Conservation (phyloP, 2,888 invertebrate genomes). For the Melinaea menophilus region DNA sequence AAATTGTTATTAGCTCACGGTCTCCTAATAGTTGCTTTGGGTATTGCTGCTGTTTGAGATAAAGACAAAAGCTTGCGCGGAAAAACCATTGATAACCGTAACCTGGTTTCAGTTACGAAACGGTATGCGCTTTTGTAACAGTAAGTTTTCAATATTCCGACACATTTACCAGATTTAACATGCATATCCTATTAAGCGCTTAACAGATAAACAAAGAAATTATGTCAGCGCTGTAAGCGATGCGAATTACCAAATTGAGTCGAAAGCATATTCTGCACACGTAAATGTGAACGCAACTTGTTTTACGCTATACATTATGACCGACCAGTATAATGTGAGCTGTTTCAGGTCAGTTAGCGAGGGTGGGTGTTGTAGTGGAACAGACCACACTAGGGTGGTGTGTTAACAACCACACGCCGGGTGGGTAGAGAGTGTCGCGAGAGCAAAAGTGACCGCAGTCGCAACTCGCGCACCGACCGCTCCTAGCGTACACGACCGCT, state of each 20-base stretch:
- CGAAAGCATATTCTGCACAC: conserved; percentile 29
- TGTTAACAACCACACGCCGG: conserved; percentile 61
- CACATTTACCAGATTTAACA: conserved; percentile 8
- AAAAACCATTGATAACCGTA: neutral
- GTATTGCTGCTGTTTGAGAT: neutral
- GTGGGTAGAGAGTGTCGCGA: conserved; percentile 61
- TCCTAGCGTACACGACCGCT: conserved; percentile 55
- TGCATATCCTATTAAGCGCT: conserved; percentile 10
- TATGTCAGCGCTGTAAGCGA: conserved; percentile 17
- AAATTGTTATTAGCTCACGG: neutral
- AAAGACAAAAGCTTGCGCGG: neutral
- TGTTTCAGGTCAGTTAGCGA: conserved; percentile 28
- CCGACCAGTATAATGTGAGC: conserved; percentile 41
- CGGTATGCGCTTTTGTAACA: neutral
- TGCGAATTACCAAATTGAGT: conserved; percentile 22
- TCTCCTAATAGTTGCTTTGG: neutral
- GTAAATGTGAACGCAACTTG: conserved; percentile 29
- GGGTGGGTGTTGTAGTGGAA: conserved; percentile 26
- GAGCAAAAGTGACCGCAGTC: conserved; percentile 64
- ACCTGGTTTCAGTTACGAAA: conserved; percentile 1
- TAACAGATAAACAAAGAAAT: conserved; percentile 19
- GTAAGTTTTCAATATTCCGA: neutral
- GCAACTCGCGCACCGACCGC: conserved; percentile 66
- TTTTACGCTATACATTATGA: conserved; percentile 25
- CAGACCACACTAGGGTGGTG: conserved; percentile 44